Percentiles rank a stretch among this genome's conserved stretches.
phyloP scores from a whole-genome alignment of 2,797 vertebrate species.

The Acridotheres tristis region DNA sequence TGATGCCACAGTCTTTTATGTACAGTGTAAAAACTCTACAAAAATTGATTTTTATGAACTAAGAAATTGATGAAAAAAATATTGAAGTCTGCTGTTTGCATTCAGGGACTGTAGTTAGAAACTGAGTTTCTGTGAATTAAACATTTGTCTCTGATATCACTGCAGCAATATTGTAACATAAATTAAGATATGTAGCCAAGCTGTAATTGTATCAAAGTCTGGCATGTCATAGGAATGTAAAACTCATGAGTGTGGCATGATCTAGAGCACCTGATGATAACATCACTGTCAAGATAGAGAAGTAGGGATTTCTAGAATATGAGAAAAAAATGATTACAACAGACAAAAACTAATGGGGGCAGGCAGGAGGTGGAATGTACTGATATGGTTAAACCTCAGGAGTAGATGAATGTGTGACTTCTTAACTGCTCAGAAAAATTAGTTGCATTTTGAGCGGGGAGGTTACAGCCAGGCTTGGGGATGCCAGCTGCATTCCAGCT shows the following conservation, averaged over 20 bases:
- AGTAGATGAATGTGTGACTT: neutral
- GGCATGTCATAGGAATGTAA: constrained; percentile 15
- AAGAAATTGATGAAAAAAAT: constrained; percentile 68
- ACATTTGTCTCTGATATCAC: constrained; percentile 63
- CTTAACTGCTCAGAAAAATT: neutral
- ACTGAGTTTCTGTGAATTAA: constrained; percentile 61
- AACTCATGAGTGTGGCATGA: constrained; percentile 37
- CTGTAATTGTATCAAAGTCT: constrained; percentile 68
- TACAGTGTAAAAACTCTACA: constrained; percentile 78
- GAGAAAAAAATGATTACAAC: neutral
- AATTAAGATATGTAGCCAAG: constrained; percentile 55
- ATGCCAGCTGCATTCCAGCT: neutral
- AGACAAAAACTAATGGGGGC: neutral
- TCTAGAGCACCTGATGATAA: neutral
- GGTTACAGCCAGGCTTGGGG: neutral
- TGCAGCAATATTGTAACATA: constrained; percentile 57
- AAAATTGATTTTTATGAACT: constrained; percentile 82
- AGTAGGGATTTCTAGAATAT: neutral
- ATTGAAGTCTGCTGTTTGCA: constrained; percentile 45
- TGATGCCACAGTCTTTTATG: constrained; percentile 94
- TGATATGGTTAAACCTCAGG: neutral
- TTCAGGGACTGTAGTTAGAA: constrained; percentile 32
- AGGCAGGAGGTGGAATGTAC: neutral
- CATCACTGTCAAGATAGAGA: neutral
- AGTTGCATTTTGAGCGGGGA: neutral